Conservation (phyloP, 2,888 invertebrate genomes). For the Cheilosia scutellata region DNA sequence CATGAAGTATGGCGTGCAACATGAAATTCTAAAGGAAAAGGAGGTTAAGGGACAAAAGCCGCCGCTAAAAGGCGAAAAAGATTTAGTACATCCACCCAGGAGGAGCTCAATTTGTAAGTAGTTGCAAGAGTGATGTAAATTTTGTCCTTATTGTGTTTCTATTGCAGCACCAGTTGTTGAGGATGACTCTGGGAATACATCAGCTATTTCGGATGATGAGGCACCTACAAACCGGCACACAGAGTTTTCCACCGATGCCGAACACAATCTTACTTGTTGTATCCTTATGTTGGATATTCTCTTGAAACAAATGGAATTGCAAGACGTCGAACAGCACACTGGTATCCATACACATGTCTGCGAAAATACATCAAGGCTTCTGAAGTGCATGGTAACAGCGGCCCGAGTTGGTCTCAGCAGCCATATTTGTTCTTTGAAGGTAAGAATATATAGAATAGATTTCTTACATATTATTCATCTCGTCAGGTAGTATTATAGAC, state of each 20-base stretch:
- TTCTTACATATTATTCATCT: no score
- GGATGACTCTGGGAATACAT: conserved; percentile 88
- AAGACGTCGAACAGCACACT: conserved; percentile 92
- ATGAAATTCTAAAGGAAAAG: conserved; percentile 84
- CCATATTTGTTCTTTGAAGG: conserved; percentile 86
- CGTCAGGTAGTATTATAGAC: no score
- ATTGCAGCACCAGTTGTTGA: conserved; percentile 87
- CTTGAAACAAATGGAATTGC: conserved; percentile 96
- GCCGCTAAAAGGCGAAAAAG: conserved; percentile 81
- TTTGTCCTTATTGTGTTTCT: neutral
- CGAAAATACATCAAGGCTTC: conserved; percentile 89
- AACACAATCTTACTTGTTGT: conserved; percentile 95
- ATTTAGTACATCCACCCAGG: conserved; percentile 82
- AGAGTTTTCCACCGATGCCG: conserved; percentile 89
- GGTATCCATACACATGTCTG: conserved; percentile 91
- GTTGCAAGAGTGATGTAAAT: neutral
- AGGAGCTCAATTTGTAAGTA: conserved; percentile 86
- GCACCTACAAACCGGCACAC: conserved; percentile 86
- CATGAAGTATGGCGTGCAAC: conserved; percentile 86
- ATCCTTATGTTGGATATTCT: conserved; percentile 98
- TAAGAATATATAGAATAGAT: conserved; percentile 51
- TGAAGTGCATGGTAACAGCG: conserved; percentile 91
- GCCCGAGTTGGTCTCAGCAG: conserved; percentile 88
- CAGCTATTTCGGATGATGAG: conserved; percentile 89
- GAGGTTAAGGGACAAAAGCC: conserved; percentile 81